These are phyloP conservation scores for Drosophila conformis DNA, from an alignment of 2,888 invertebrate species.

Conservation along the genomic window DNA sequence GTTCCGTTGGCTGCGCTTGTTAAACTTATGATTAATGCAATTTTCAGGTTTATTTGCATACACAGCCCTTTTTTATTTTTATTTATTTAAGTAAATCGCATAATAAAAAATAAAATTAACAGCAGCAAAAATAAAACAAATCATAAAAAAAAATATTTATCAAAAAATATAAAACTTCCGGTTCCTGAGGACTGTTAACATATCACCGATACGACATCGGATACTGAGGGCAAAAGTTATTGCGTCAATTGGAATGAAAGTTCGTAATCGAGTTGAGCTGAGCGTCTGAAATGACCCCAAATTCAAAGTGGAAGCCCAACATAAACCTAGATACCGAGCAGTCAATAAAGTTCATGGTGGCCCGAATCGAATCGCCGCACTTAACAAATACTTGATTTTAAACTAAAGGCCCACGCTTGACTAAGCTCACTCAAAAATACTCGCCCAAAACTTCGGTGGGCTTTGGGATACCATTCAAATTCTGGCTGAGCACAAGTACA, in stretches of 20 bases:
- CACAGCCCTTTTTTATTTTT: conserved; percentile 24
- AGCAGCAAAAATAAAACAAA: conserved; percentile 11
- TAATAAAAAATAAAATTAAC: conserved; percentile 62
- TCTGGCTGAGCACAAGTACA: conserved; percentile 50
- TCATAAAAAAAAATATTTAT: conserved; percentile 12
- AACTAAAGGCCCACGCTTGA: conserved; percentile 71
- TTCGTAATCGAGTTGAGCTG: conserved; percentile 42
- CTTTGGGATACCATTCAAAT: conserved; percentile 30
- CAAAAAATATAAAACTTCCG: conserved; percentile 35
- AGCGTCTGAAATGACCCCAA: conserved; percentile 19
- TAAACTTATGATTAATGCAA: conserved; percentile 51
- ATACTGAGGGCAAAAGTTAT: conserved; percentile 59
- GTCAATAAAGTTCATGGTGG: conserved; percentile 36
- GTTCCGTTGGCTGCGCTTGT: conserved; percentile 50
- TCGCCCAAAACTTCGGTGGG: conserved; percentile 27
- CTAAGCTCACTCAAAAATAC: conserved; percentile 58
- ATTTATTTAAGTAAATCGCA: conserved; percentile 46
- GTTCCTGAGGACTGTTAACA: conserved; percentile 60
- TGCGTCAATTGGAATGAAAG: conserved; percentile 46
- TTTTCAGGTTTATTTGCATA: conserved; percentile 36
- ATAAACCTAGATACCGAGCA: neutral
- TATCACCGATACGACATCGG: conserved; percentile 63
- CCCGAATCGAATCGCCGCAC: conserved; percentile 67
- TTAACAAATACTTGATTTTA: conserved; percentile 72
- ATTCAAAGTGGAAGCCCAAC: neutral